Evolutionary conservation across 2,797 vertebrate species (phyloP).

Genomic region (Chelonia mydas): DNA sequence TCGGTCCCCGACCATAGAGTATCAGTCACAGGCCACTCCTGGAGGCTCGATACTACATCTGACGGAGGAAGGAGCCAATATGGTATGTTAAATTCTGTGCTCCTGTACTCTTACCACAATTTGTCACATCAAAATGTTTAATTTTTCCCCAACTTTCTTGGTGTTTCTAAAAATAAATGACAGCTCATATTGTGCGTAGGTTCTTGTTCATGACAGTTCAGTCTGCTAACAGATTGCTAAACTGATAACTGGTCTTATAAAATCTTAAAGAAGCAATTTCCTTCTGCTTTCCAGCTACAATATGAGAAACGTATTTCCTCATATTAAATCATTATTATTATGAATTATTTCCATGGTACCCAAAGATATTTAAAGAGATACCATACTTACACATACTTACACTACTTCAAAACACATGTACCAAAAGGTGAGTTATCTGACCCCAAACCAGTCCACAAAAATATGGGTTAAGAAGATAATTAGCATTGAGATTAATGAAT

Average conservation of each 20-base stretch:
- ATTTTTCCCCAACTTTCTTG: slow-evolving; percentile 31
- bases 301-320: slow-evolving; percentile 48
- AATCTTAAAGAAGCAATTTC: slow-evolving; percentile 68
- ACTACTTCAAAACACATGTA: not conserved
- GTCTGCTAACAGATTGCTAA: slow-evolving; percentile 79
- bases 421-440: not conserved
- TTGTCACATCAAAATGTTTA: not conserved
- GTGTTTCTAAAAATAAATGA: slow-evolving; percentile 74
- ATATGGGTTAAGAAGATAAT: not conserved
- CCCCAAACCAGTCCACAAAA: not conserved
- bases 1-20: not conserved
- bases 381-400: not conserved
- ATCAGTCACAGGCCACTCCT: not conserved
- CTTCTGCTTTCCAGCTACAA: slow-evolving; percentile 47
- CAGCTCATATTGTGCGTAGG: slow-evolving; percentile 78
- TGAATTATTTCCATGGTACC: not conserved
- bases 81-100: not conserved
- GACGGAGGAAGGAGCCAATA: not conserved
- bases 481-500: not conserved
- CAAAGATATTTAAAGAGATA: slow-evolving; percentile 2
- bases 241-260: slow-evolving; percentile 76
- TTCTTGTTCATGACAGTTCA: slow-evolving; percentile 72
- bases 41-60: not conserved
- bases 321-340: slow-evolving; percentile 38
- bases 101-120: not conserved